Conservation (phyloP, 2,888 invertebrate genomes). For the Drosophila aldrichi region DNA sequence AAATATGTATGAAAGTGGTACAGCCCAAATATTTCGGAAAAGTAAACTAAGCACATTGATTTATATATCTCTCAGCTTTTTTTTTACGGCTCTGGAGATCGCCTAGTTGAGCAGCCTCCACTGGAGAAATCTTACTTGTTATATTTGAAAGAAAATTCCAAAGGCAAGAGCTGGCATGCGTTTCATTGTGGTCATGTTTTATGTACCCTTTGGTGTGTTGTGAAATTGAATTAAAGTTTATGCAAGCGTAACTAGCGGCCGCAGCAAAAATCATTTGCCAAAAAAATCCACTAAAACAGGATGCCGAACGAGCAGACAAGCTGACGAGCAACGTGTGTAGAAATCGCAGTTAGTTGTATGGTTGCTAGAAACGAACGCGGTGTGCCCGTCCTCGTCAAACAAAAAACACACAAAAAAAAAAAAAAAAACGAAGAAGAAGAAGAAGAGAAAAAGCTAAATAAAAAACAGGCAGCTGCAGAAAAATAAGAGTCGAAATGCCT, state of each 20-base stretch:
- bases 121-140: too few species aligned
- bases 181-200: constrained; percentile 17
- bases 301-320: constrained; percentile 12
- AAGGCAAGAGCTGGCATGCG: constrained; percentile 15
- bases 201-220: constrained; percentile 34
- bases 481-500: constrained; percentile 12
- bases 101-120: too few species aligned
- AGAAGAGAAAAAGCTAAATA: not conserved
- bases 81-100: too few species aligned
- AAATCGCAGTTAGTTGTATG: constrained; percentile 19
- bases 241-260: constrained; percentile 79
- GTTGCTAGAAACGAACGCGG: constrained; percentile 31
- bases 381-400: constrained; percentile 16
- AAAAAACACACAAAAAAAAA: not conserved
- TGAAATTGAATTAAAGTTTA: constrained; percentile 80
- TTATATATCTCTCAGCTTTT: too few species aligned
- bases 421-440: not conserved
- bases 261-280: constrained; percentile 64
- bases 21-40: too few species aligned
- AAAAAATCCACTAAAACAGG: constrained; percentile 76
- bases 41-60: too few species aligned
- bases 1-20: too few species aligned
- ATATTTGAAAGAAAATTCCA: not conserved
- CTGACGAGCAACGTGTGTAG: constrained; percentile 40
- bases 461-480: not conserved